Percentiles rank a stretch among this genome's conserved stretches.
Conservation (phyloP, 2,888 invertebrate species). For the Cerceris ruficornis region DNA sequence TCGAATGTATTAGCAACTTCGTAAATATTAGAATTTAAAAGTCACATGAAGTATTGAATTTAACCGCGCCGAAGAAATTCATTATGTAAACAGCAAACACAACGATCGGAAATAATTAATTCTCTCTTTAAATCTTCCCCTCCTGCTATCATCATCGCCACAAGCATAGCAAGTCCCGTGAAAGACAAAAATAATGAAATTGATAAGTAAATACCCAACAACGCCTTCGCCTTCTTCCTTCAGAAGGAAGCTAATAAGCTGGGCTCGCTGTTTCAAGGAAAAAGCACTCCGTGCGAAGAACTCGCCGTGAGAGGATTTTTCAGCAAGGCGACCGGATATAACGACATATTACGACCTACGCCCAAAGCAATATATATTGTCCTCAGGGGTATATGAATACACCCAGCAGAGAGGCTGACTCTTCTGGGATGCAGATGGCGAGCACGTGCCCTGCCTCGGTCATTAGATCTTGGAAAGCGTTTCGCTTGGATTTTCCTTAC, state of each 20-base stretch:
- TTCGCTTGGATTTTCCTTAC: conserved; percentile 16
- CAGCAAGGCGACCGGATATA: conserved; percentile 53
- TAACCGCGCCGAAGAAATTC: too few relatives aligned
- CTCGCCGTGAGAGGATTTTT: conserved; percentile 47
- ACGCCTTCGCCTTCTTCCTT: conserved; percentile 29
- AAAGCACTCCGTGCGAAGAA: conserved; percentile 46
- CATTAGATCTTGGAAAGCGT: conserved; percentile 37
- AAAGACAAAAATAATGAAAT: conserved; percentile 46
- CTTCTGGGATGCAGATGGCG: conserved; percentile 63
- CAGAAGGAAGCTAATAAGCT: conserved; percentile 54
- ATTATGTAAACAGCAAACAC: too few relatives aligned
- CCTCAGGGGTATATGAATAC: conserved; percentile 21
- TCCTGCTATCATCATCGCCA: not conserved
- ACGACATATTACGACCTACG: conserved; percentile 55
- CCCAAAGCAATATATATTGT: conserved; percentile 21
- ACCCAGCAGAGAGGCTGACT: conserved; percentile 31
- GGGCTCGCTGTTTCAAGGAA: conserved; percentile 22
- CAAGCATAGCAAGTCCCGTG: conserved; percentile 19
- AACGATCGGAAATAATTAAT: too few relatives aligned
- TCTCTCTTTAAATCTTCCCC: not conserved
- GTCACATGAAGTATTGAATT: too few relatives aligned
- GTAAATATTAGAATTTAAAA: too few relatives aligned
- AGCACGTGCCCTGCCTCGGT: conserved; percentile 61
- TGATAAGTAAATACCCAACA: conserved; percentile 42
- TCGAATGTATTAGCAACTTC: too few relatives aligned